phyloP scores from a whole-genome alignment of 2,797 vertebrate species.

The Ammospiza maritima region DNA sequence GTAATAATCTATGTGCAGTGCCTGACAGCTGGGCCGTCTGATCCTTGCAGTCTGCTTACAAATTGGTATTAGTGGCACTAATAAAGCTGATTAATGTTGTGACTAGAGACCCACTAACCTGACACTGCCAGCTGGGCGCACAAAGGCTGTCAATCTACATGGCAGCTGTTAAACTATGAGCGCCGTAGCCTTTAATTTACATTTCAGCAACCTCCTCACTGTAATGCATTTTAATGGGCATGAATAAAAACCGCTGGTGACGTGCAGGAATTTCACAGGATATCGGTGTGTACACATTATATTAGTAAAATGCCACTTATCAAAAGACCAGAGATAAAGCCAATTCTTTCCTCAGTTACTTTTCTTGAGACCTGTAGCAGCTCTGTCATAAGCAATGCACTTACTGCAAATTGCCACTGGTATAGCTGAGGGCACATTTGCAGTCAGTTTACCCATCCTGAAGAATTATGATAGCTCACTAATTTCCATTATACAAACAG shows the following conservation, averaged over 20 bases:
- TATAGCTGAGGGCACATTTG: not conserved
- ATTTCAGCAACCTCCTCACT: constrained; percentile 60
- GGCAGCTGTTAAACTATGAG: constrained; percentile 77
- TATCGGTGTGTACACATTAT: constrained; percentile 61
- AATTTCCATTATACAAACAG: constrained; percentile 23
- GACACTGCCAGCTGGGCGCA: constrained; percentile 85
- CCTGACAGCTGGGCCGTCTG: constrained; percentile 95
- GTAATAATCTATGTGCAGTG: constrained; percentile 76
- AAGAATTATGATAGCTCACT: constrained; percentile 45
- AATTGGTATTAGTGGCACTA: constrained; percentile 94
- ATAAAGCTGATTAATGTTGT: constrained; percentile 95
- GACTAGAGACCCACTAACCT: constrained; percentile 88
- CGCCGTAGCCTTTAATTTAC: constrained; percentile 59
- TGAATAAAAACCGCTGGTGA: constrained; percentile 51
- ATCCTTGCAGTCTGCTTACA: constrained; percentile 91
- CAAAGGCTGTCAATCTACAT: constrained; percentile 76
- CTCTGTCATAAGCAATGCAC: not conserved
- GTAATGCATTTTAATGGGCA: constrained; percentile 70
- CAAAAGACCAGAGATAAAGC: constrained; percentile 63
- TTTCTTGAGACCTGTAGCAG: constrained; percentile 11
- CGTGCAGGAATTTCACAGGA: constrained; percentile 67
- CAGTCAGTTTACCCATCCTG: not conserved
- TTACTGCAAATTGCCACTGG: not conserved
- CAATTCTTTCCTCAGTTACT: constrained; percentile 42
- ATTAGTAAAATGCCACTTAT: constrained; percentile 61